Evolutionary conservation across 2,888 invertebrate genomes (phyloP), one percentile per base, ranked within the genome.

Genomic region (Drepanosiphum platanoidis): DNA sequence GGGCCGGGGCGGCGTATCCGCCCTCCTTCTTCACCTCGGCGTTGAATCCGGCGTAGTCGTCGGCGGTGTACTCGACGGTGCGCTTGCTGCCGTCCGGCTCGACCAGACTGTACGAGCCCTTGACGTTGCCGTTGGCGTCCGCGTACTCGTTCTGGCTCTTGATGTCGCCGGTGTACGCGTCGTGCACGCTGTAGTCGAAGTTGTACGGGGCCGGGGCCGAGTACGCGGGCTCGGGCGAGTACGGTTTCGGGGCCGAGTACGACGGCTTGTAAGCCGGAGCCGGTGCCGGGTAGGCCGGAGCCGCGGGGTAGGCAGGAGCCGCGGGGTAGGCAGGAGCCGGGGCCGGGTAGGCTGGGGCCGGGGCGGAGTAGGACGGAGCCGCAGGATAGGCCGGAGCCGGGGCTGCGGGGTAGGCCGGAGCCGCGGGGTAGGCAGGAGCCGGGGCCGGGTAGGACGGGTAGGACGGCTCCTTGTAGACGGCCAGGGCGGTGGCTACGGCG

Each of bases 21-120:
- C 87, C 87, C 11, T 88, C 88, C 86, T 88, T 88, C 87, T 87
- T 88, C 79, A 88, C 88, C 82, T 88, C 88, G 66, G 88, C 88
- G 87, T 88, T 88, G 88, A 88, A 88, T 80, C 88, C 88, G 87
- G 88, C 88, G 87, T 87, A 87, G 71, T 88, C 87, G 86, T 88
- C 88, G 39, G 88, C 88, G 81, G 88, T 88, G 87, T 88, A 88
- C 27, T 88, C 88, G 52, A 88, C 88, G 86, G 87, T 88, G 58
- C 88, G 87, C 42, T 87, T 83, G 84, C 87, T 87, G 84, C 88
- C 88, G 75, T 88, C 88, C 15, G 88, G 87, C 68, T 88, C 88
- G 71, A 87, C 86, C 79, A 88, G n/a, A n/a, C n/a, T n/a, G n/a
- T n/a, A n/a, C n/a, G n/a, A n/a, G n/a, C n/a, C n/a, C n/a, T n/a